Evolutionary conservation across 2,888 invertebrate species (phyloP), one percentile per base, ranked within the genome.

Genomic region (Agriopis marginaria): DNA sequence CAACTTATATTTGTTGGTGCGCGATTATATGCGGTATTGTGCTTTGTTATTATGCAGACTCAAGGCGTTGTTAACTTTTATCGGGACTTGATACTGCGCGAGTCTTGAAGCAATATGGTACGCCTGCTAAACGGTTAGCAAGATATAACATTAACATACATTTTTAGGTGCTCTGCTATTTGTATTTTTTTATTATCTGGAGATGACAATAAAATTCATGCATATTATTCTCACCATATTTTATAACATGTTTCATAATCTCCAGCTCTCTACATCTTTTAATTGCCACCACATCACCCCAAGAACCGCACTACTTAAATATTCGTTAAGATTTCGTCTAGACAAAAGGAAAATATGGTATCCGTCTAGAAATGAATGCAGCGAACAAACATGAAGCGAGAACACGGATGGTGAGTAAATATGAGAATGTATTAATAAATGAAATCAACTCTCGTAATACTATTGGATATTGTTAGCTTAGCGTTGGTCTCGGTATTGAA

Each of bases 261-360:
- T 47, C 10, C 6, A 40, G 3, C 11, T 58, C 58, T 23, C 44
- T 14, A 50, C 45, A 45, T 66, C n/a, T 63, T 53, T 14, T 70
- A 73, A 75, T 75, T 70, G 68, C 69, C 59, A 44, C 67, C 73
- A 75, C 76, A 78, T 62, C 72, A 75, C 70, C 73, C 68, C 79
- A 77, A 60, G 79, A 79, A 75, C 78, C 78, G 77, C 78, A 76
- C 87, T 87, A 89, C 87, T 92, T 90, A 92, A 90, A 91, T 90
- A 92, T 92, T 92, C 91, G 90, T 89, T 91, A 92, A 92, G 93
- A 91, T 92, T 92, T 92, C 89, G 93, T 93, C 93, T 93, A 93
- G 93, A 93, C 93, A 93, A 93, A 93, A 92, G 92, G 92, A 92
- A 92, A 93, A 93, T 93, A 93, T 91, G 87, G 86, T 82, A 83